Conservation (phyloP, 2,113 vertebrate genomes). For the Pipa parva region DNA sequence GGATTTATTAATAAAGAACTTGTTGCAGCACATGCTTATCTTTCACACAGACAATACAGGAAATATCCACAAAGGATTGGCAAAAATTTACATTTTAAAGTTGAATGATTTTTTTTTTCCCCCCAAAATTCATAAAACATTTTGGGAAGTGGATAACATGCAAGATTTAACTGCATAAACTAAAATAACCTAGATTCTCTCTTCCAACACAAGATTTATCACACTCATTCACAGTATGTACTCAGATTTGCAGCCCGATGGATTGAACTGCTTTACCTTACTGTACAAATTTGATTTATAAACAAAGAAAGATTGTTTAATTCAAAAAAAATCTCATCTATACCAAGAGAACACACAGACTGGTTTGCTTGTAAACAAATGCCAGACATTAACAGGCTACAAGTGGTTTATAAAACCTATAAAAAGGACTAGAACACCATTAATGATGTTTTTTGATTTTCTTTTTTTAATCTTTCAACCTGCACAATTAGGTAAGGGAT, state of each 20-base stretch:
- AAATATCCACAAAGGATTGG: conserved; percentile 10
- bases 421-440: conserved; percentile 69
- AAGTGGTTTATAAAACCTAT: conserved; percentile 79
- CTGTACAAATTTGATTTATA: neutral
- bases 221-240: neutral
- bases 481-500: conserved; percentile 55
- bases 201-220: neutral
- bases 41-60: conserved; percentile 20
- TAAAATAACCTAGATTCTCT: neutral
- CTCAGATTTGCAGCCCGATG: neutral
- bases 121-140: conserved; percentile 6
- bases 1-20: conserved; percentile 7
- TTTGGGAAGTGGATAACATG: conserved; percentile 3
- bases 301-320: neutral
- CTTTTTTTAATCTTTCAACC: conserved; percentile 47
- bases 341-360: conserved; percentile 15
- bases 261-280: neutral
- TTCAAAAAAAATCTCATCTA: conserved; percentile 15
- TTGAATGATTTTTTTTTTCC: neutral
- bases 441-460: conserved; percentile 50
- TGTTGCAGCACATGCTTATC: conserved; percentile 26
- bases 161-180: conserved; percentile 25
- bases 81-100: neutral
- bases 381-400: conserved; percentile 65
- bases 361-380: conserved; percentile 52